A percentile compares a stretch with the other conserved stretches of the same genome.
Evolutionary conservation across 1,140 invertebrate genomes (phyloP).

Genomic region (Sogatella furcifera): DNA sequence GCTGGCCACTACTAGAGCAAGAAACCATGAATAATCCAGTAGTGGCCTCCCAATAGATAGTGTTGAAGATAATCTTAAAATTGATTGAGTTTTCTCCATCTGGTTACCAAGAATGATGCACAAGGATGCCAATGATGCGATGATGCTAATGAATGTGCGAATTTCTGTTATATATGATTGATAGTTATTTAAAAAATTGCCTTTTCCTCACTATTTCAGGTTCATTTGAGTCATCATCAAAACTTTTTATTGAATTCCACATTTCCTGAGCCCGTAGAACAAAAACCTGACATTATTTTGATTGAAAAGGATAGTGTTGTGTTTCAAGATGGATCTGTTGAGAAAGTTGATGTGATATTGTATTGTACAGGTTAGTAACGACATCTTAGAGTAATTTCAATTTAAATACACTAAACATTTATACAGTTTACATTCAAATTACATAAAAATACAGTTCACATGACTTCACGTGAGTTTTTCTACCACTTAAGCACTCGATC

Average conservation of each 20-base stretch:
- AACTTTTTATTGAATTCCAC: constrained; percentile 14
- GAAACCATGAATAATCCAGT: too few species aligned
- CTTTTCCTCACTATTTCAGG: constrained; percentile 11
- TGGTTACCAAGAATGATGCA: too few species aligned
- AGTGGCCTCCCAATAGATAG: not conserved
- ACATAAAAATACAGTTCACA: too few species aligned
- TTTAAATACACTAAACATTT: too few species aligned
- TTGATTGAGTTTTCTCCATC: not conserved
- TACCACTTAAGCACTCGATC: too few species aligned
- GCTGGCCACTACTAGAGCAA: too few species aligned
- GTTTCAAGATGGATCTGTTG: constrained; percentile 22
- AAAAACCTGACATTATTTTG: constrained; percentile 19
- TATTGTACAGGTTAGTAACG: constrained; percentile 34
- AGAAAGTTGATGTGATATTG: constrained; percentile 33
- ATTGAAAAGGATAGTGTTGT: constrained; percentile 13
- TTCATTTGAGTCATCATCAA: constrained; percentile 27
- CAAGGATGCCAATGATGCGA: too few species aligned
- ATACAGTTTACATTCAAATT: too few species aligned
- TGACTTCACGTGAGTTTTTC: too few species aligned
- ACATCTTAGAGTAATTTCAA: not conserved
- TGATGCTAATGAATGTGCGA: too few species aligned
- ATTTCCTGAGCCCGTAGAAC: constrained; percentile 24
- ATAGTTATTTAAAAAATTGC: too few species aligned
- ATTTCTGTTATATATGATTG: too few species aligned
- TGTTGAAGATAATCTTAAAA: not conserved